A percentile compares a stretch with the other conserved stretches of the same genome.
phyloP scores from a whole-genome alignment of 2,888 invertebrate species.

The Machimus atricapillus region DNA sequence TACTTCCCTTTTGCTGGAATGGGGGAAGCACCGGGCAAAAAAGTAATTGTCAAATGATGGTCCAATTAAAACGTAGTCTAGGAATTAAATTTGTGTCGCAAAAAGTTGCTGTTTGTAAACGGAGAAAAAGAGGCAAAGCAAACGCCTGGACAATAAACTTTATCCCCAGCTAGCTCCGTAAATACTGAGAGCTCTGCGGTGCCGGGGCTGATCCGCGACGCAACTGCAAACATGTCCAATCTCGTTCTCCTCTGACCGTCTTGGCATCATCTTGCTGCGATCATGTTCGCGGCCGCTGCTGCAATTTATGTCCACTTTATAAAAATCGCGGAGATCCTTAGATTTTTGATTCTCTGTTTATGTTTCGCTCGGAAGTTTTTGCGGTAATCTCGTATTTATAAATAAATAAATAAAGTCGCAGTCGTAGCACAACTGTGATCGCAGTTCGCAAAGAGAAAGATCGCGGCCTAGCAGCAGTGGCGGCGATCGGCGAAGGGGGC shows the following conservation, averaged over 20 bases:
- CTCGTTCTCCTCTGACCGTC: background rate
- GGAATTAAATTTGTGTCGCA: background rate
- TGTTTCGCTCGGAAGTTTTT: slow-evolving; percentile 1
- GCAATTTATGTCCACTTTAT: slow-evolving; percentile 35
- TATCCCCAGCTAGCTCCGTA: background rate
- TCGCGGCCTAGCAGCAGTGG: background rate
- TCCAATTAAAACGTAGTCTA: background rate
- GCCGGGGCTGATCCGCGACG: background rate
- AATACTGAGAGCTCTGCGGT: background rate
- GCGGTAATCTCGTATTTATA: slow-evolving; percentile 26
- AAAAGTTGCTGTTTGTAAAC: background rate
- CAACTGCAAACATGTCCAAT: slow-evolving; percentile 4
- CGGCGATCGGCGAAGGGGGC: background rate
- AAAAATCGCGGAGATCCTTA: slow-evolving; percentile 28
- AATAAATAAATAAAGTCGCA: slow-evolving; percentile 27
- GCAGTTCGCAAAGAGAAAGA: background rate
- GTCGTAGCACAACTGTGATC: background rate
- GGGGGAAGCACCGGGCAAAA: background rate
- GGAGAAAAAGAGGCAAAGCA: background rate
- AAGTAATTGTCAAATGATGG: background rate
- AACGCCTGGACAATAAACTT: slow-evolving; percentile 13
- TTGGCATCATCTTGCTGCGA: background rate
- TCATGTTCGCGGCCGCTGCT: slow-evolving; percentile 6
- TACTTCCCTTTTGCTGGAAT: background rate
- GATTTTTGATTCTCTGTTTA: slow-evolving; percentile 26